Base-by-base conservation (phyloP, 2,797 vertebrate species). In the Molossus molossus region DNA sequence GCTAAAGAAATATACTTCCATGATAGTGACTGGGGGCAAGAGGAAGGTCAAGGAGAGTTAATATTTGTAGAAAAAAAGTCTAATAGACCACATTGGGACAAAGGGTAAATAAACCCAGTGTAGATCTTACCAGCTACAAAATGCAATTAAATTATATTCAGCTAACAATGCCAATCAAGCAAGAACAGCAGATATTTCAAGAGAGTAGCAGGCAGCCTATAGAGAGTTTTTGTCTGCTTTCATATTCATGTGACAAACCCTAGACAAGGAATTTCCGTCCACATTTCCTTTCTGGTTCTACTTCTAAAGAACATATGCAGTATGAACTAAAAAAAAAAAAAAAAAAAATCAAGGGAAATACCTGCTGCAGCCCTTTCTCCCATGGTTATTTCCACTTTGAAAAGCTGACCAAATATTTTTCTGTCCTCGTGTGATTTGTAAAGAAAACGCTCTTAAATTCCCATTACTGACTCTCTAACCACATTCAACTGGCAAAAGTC, bases 321-420 rank as follows among this genome's bases (percentile, higher is more conserved):
- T 89, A 53, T 92, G 79, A 87, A 65, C 69, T 96, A 88, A 40
- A 21, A 29, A 60, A 33, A 33, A 21, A 29, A 60, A 33, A 33
- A 33, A 33, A 75, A 94, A 81, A 85, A 97, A 53, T 50, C 67
- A 60, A 69, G 60, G 92, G 64, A 89, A 98, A 91, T 93, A 96
- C 81, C 25, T 65, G n/a, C 82, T 76, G 58, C 3, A 95, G 82
- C 86, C 64, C 83, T 97, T 96, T 82, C 64, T 87, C 70, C 67
- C 67, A 18, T 48, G 70, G 18, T 70, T 83, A 33, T 91, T 84
- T n/a, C 8, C 81, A 27, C 81, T 95, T 97, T 90, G 89, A 96
- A 88, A 98, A 96, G 53, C n/a, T 97, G 48, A 69, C 91, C 96
- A 97, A 92, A 77, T 50, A 96, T 87, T 95, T 97, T 97, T 81